A percentile compares a stretch with the other conserved stretches of the same genome.
phyloP scores from a whole-genome alignment of 2,888 invertebrate species.

The Hydriomena furcata region DNA sequence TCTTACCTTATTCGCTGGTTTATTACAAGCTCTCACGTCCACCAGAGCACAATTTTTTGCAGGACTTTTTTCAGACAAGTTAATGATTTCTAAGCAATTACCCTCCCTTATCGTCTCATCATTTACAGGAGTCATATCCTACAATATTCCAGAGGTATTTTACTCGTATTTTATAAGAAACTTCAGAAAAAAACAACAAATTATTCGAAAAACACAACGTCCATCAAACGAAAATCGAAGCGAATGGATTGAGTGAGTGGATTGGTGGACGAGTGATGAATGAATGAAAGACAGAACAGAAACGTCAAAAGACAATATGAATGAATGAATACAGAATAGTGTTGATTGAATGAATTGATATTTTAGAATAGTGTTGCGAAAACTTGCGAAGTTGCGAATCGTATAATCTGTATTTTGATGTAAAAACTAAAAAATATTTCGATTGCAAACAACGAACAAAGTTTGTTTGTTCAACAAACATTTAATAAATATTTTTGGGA shows the following conservation, averaged over 20 bases:
- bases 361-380: too few species aligned
- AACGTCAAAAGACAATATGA: slow-evolving; percentile 13
- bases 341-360: slow-evolving; percentile 12
- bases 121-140: slow-evolving; percentile 81
- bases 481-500: too few species aligned
- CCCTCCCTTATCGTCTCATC: slow-evolving; percentile 77
- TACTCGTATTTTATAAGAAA: slow-evolving; percentile 15
- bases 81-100: slow-evolving; percentile 75
- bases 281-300: slow-evolving; percentile 1
- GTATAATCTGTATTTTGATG: too few species aligned
- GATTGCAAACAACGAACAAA: too few species aligned
- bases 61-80: slow-evolving; percentile 76
- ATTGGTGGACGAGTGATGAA: too few species aligned
- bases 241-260: too few species aligned
- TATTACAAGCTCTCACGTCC: slow-evolving; percentile 87
- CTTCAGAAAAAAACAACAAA: slow-evolving; percentile 12
- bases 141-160: slow-evolving; percentile 23
- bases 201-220: slow-evolving; percentile 29
- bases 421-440: too few species aligned
- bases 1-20: slow-evolving; percentile 86
- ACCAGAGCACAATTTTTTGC: slow-evolving; percentile 77
- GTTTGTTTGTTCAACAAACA: too few species aligned
- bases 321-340: slow-evolving; percentile 18
- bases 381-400: too few species aligned
- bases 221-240: slow-evolving; percentile 49